Evolutionary conservation across 2,888 invertebrate species (phyloP).

Genomic region (Ferdinandea cuprea): DNA sequence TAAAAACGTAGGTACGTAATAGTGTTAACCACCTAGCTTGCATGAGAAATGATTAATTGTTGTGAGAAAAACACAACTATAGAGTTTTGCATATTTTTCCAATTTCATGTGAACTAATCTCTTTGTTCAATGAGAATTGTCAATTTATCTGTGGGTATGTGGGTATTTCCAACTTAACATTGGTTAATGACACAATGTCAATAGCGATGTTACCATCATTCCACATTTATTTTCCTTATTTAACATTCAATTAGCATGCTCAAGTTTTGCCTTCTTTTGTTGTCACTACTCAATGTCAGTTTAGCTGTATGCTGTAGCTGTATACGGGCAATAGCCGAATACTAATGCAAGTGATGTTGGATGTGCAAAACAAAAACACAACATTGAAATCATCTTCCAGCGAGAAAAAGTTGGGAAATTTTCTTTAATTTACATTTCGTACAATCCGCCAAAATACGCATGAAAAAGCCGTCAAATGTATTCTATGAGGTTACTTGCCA

Average conservation of each 20-base stretch:
- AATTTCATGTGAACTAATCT: no score
- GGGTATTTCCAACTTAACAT: not conserved
- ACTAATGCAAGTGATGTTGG: not conserved
- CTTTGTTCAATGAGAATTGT: no score
- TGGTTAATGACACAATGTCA: not conserved
- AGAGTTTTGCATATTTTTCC: no score
- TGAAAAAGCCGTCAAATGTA: no score
- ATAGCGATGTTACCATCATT: not conserved
- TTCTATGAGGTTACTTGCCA: no score
- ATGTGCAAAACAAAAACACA: not conserved
- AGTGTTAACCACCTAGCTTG: no score
- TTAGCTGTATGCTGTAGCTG: constrained; percentile 42
- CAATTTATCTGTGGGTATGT: not conserved
- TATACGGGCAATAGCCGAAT: constrained; percentile 25
- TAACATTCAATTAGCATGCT: constrained; percentile 50
- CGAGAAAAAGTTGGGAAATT: no score
- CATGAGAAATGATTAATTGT: no score
- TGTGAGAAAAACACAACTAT: no score
- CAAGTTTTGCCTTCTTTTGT: constrained; percentile 1
- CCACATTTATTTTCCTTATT: constrained; percentile 1
- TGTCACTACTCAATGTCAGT: constrained; percentile 40
- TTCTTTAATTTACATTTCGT: no score
- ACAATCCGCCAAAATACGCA: no score
- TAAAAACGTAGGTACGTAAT: no score
- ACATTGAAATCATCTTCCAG: not conserved